Base-by-base conservation (phyloP, 2,113 vertebrate genomes). In the Rana temporaria region DNA sequence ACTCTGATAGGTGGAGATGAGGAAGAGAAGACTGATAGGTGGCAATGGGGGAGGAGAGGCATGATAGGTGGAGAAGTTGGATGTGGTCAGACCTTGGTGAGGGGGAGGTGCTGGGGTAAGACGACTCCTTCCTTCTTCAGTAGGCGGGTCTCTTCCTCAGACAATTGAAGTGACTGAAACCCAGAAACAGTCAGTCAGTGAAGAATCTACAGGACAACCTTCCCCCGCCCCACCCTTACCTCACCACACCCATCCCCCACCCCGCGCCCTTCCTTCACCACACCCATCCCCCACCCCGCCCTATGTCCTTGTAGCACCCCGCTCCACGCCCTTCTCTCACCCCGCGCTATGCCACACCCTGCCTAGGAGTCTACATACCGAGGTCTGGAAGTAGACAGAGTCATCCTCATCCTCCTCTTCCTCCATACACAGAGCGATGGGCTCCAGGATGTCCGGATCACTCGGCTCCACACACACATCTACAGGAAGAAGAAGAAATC, bases 91-190 rank as follows among this genome's bases (percentile, higher is more conserved):
- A 98, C 97, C 93, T 96, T 95, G n/a, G 92, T 96, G 57, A 98
- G 94, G 64, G 95, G 95, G 87, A 96, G 91, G 63, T 90, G 86
- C 11, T 87, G 70, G 0, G 95, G 95, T 84, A 98, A 90, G 0
- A 88, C 85, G 34, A 91, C 70, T 4, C 96, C 95, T 85, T 98
- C 96, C 85, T 96, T 97, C 1, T 90, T 86, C 88, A 98, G 86
- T 4, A 98, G 92, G 12, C 92, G 89, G 70, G 89, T 94, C 87
- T 98, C 96, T 72, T 98, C 96, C 20, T 96, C 95, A 0, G 93
- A 96, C 84, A 99, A 91, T 32, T 92, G 68, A 12, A 98, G 89
- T 24, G 90, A 90, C 82, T 94, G 91, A 63, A 92, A 92, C 86
- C 30, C 30, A 34, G 8, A 74, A 24, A 32, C 24, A 17, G n/a